A percentile compares a stretch with the other conserved stretches of the same genome.
Evolutionary conservation across 2,888 invertebrate genomes (phyloP).

Genomic region (Chirona hameri): DNA sequence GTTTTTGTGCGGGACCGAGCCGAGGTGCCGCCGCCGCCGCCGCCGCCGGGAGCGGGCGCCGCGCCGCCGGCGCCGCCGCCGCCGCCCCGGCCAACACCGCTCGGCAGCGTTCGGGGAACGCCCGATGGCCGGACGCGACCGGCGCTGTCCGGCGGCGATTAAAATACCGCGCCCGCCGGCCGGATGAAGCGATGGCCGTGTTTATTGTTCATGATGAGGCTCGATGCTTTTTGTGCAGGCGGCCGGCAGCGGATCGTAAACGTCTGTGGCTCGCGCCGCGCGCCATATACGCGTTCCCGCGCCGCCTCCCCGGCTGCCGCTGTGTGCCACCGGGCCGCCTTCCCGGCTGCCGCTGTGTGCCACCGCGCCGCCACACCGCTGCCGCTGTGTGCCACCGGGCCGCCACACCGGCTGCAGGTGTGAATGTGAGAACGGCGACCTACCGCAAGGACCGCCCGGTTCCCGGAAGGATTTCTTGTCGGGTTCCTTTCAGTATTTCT

Average conservation of each 20-base stretch:
- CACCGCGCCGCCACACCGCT: no score
- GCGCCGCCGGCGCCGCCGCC: background rate
- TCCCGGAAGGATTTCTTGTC: no score
- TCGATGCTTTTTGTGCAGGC: background rate
- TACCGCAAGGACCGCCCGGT: no score
- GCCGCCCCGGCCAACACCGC: background rate
- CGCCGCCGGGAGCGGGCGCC: background rate
- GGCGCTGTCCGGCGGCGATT: background rate
- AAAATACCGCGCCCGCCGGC: background rate
- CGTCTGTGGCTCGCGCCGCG: conserved; percentile 12
- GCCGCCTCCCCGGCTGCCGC: no score
- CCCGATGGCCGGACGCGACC: background rate
- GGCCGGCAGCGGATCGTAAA: background rate
- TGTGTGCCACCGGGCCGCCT: no score
- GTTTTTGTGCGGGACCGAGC: conserved; percentile 7
- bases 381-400: no score
- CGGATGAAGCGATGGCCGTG: conserved; percentile 4
- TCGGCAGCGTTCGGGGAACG: background rate
- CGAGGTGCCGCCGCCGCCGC: background rate
- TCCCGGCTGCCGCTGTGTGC: no score
- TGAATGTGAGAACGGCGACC: no score
- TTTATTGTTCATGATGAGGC: conserved; percentile 26
- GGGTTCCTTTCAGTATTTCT: no score
- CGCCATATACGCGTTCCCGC: background rate
- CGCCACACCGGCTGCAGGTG: no score